Base-by-base conservation (phyloP, 2,797 vertebrate genomes). In the Arnoldichthys spilopterus region DNA sequence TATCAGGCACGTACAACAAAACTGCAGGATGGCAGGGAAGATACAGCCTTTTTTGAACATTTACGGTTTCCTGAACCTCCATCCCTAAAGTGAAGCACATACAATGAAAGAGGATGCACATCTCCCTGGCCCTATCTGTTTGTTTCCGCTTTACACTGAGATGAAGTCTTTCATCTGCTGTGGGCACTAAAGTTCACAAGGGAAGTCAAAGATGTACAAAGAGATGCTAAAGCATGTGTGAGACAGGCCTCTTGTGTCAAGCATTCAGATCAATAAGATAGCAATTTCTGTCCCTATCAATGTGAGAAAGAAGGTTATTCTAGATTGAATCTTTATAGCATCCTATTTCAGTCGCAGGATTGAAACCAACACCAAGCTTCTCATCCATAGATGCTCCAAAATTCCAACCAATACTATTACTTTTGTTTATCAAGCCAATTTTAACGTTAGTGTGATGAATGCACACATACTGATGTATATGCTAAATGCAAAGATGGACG, bases 151-250 rank as follows among this genome's bases (percentile, higher is more conserved):
- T 72, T 76, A 83, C 40, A 85, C 84, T 86, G 86, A 91, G 82
- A 88, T 86, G 78, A 82, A 87, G 83, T 88, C 86, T 90, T 91
- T 91, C 80, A 91, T 92, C 88, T 92, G 63, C 4, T 6, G 81
- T 82, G 81, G 85, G 84, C 87, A 85, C 84, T 86, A 88, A 86
- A 89, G 79, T 90, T 89, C 85, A 88, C 86, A 78, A 77, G 77
- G 81, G 78, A 89, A 86, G 84, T 53, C 34, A 5, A 83, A 89
- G 80, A 85, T 90, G 90, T 88, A 87, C 86, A 86, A 85, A 81
- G 82, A 88, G 82, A 84, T 81, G 81, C 64, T 84, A 78, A 85
- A 66, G 79, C 66, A 82, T 62, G 22, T 62, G 70, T 51, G 86
- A 79, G 53, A 3, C 4, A 59, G 30, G 56, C 72, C 54, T 56